Conservation (phyloP, 2,113 vertebrate genomes). For the Hyperoodon ampullatus region DNA sequence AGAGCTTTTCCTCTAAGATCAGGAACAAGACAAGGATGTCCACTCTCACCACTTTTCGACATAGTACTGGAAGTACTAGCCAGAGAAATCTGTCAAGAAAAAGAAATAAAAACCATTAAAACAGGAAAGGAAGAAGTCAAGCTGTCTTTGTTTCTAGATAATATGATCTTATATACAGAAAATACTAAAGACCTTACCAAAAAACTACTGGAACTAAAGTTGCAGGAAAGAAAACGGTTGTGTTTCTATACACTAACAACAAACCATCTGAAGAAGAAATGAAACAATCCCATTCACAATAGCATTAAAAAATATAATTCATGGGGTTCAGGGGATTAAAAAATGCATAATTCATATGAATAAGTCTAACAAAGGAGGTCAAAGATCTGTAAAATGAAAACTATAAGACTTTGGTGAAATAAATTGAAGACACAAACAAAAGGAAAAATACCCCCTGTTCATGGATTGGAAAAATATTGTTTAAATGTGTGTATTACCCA, state of each 20-base stretch:
- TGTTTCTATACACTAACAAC: not conserved
- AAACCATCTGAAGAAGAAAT: not conserved
- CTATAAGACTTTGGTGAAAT: not conserved
- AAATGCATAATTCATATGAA: not conserved
- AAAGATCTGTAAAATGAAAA: not conserved
- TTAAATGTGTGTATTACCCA: not conserved
- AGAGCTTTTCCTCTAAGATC: not conserved
- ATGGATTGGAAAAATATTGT: not conserved
- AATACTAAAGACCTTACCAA: too few species aligned
- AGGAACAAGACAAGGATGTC: not conserved
- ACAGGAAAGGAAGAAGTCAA: not conserved
- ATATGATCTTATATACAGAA: not conserved
- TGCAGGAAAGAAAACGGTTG: not conserved
- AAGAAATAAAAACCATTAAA: not conserved
- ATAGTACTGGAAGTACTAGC: not conserved
- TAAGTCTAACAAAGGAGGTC: not conserved
- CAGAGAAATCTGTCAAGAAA: not conserved
- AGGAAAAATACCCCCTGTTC: not conserved
- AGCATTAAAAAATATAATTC: not conserved
- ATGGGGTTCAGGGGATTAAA: not conserved
- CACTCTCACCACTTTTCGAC: not conserved
- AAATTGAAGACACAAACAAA: not conserved
- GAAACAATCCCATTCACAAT: not conserved
- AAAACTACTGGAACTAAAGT: not conserved
- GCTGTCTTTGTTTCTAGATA: not conserved